Evolutionary conservation across 2,888 invertebrate genomes (phyloP), one percentile per base, ranked within the genome.

Genomic region (Gari tellinella): DNA sequence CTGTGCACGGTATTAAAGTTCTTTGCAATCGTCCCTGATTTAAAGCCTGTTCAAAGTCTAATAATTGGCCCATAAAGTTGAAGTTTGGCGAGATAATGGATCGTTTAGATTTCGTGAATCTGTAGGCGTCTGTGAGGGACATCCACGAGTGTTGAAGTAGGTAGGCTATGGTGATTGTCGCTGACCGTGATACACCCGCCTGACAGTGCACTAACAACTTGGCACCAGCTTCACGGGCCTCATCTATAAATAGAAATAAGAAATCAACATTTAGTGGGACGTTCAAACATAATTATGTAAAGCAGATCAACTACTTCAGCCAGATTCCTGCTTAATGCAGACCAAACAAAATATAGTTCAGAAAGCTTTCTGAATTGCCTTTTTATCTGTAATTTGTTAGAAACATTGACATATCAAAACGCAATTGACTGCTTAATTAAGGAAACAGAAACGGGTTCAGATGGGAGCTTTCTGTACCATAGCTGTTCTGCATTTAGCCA

Each of bases 31-130:
- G 57, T 43, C 89, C 89, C 46, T 84, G 79, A 73, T 88, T 88
- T 19, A 90, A 80, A 25, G 84, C 82, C 90, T 96, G 95, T 91
- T 96, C 96, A 87, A 96, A 93, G 91, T 97, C 97, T 84, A 95
- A 93, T 83, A 98, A 93, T 92, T 98, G 98, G 19, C 95, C 96
- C 94, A 98, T 96, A 93, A 98, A 98, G 91, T 98, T 98, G 72
- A 97, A 94, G 92, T 98, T 98, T 1, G 98, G 98, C 68, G 97
- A 97, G 88, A 98, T 97, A 90, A 98, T 98, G 72, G 95, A 94
- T 58, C 98, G 94, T 68, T 95, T 95, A 81, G 95, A 94, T 91
- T 97, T 96, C 65, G 98, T 98, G 90, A 95, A 94, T 86, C 95
- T 95, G 93, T 96, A 97, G 0, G 97, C 97, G 89, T 98, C 97